Percentiles rank a stretch among this genome's conserved stretches.
Conservation (phyloP, 2,888 invertebrate species). For the Eilema griseolum region DNA sequence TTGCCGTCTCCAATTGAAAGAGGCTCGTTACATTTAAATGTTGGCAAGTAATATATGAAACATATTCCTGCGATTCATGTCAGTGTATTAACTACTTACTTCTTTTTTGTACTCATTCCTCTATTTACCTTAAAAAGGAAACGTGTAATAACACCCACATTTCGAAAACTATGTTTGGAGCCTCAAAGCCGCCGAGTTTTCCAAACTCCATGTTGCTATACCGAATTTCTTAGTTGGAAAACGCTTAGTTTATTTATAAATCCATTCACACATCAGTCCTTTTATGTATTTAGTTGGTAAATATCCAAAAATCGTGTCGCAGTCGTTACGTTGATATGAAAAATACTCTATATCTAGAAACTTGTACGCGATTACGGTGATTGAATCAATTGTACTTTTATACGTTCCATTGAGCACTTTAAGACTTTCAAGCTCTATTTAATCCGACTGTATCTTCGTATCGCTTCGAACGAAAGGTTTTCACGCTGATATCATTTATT, state of each 20-base stretch:
- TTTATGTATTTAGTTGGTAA: no score
- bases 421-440: conserved; percentile 27
- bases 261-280: no score
- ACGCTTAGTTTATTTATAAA: no score
- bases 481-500: conserved; percentile 16
- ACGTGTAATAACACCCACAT: not conserved
- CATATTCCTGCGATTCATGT: not conserved
- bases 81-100: not conserved
- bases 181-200: not conserved
- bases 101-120: not conserved
- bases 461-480: conserved; percentile 11
- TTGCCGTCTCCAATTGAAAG: not conserved
- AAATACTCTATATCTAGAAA: conserved; percentile 12
- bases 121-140: not conserved
- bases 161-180: not conserved
- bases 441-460: conserved; percentile 16
- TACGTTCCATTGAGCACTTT: conserved; percentile 30
- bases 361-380: conserved; percentile 31
- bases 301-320: not conserved
- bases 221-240: no score
- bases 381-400: conserved; percentile 43
- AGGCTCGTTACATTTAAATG: conserved; percentile 4
- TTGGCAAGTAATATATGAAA: not conserved
- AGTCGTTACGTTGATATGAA: not conserved
- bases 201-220: no score